Conservation (phyloP, 2,888 invertebrate genomes). For the Apamea anceps region DNA sequence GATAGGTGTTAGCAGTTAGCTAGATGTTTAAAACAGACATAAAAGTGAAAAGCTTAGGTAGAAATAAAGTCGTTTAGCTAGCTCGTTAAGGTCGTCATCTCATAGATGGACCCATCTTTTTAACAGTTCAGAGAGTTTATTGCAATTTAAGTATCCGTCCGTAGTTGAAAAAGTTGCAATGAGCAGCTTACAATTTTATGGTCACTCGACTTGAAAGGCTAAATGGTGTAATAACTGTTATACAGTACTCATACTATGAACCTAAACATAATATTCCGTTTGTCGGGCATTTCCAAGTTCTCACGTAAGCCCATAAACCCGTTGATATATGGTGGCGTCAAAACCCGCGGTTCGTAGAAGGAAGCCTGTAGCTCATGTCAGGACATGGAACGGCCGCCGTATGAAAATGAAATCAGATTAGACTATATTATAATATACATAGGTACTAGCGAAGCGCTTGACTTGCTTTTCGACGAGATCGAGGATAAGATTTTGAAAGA, state of each 20-base stretch:
- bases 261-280: slow-evolving; percentile 40
- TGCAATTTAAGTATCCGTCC: background rate
- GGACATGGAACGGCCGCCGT: slow-evolving; percentile 56
- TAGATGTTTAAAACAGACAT: background rate
- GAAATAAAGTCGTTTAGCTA: background rate
- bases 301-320: slow-evolving; percentile 74
- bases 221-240: slow-evolving; percentile 45
- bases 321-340: slow-evolving; percentile 60
- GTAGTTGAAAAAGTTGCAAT: background rate
- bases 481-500: slow-evolving; percentile 56
- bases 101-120: background rate
- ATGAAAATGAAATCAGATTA: slow-evolving; percentile 72
- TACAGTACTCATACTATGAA: slow-evolving; percentile 34
- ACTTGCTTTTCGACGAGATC: slow-evolving; percentile 48
- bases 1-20: background rate
- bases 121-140: background rate
- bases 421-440: slow-evolving; percentile 36
- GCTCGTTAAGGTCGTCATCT: background rate
- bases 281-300: slow-evolving; percentile 48
- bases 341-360: slow-evolving; percentile 72
- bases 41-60: background rate
- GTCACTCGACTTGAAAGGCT: slow-evolving; percentile 25
- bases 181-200: slow-evolving; percentile 15
- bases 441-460: slow-evolving; percentile 26
- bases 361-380: slow-evolving; percentile 57